Base-by-base conservation (phyloP, 2,113 vertebrate species). In the Cacatua alba region DNA sequence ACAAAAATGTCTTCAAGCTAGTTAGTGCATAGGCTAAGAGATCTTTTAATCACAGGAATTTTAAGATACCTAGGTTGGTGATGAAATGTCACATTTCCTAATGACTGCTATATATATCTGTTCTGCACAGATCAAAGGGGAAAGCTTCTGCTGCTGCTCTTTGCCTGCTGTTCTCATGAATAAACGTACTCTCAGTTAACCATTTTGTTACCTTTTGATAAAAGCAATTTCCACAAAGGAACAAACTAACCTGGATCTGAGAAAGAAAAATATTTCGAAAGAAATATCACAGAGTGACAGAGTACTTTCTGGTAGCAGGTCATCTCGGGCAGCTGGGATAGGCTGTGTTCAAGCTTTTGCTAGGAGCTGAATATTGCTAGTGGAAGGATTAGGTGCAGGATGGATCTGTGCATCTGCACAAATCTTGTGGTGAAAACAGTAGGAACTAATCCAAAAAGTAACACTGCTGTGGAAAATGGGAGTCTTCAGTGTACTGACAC, bases 121-220 rank as follows among this genome's bases (percentile, higher is more conserved):
- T 90, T 92, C 69, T 91, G 68, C 76, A 82, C 10, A 10, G 94
- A 95, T 94, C 92, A 95, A 94, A 94, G 74, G 88, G 65, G 77
- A 89, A 74, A 49, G 65, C 77, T 84, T 77, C 43, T 95, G 88
- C 77, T 97, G 44, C 69, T 76, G 62, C 81, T 87, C 57, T 87
- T 88, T 95, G 80, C 88, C 72, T 90, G 78, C 79, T 96, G 57
- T 86, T 95, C 65, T 93, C 44, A 76, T 76, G 80, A 79, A 84
- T 91, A 96, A 82, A 81, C 10, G 31, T 79, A 33, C 43, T 79
- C 52, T 87, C 14, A 35, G 80, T 95, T 91, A 96, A 96, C 81
- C 13, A 20, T 84, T 92, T 86, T 31, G 33, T 20, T 62, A 7
- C 57, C 41, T 85, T 91, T 93, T 79, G 19, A 63, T 35, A n/a